Evolutionary conservation across 2,888 invertebrate species (phyloP).

Genomic region (Sisyra terminalis): DNA sequence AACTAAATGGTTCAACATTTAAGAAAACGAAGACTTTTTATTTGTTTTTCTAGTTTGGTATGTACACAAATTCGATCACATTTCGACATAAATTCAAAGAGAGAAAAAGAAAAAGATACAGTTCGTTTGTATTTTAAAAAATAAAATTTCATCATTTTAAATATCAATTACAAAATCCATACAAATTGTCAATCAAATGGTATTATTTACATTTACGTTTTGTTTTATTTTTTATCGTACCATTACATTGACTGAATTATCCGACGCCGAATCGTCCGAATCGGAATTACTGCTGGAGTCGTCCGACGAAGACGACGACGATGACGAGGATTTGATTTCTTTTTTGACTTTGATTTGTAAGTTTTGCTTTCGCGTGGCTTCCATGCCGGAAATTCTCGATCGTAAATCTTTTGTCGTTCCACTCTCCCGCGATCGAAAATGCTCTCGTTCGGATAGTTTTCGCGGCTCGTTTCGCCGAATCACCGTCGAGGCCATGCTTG

Average conservation of each 20-base stretch:
- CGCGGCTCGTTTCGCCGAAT: neutral
- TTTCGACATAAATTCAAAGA: neutral
- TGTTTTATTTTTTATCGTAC: neutral
- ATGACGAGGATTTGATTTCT: no score
- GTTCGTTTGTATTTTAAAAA: no score
- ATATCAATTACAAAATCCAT: no score
- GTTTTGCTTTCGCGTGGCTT: neutral
- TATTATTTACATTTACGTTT: no score
- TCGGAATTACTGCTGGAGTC: slow-evolving; percentile 2
- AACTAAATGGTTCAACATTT: slow-evolving; percentile 5
- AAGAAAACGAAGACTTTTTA: neutral
- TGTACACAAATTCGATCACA: no score
- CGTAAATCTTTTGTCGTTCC: neutral
- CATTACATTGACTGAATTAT: neutral
- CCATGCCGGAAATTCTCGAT: neutral
- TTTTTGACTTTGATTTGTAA: neutral
- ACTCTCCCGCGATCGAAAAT: neutral
- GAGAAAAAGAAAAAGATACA: no score
- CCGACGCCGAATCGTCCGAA: slow-evolving; percentile 1
- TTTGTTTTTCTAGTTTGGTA: no score
- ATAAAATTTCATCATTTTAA: no score
- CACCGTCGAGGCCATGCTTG: slow-evolving; percentile 23
- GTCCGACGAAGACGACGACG: slow-evolving; percentile 1
- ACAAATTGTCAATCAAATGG: no score
- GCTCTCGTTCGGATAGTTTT: slow-evolving; percentile 1